Conservation (phyloP, 2,888 invertebrate genomes). For the Oscheius sp. region DNA sequence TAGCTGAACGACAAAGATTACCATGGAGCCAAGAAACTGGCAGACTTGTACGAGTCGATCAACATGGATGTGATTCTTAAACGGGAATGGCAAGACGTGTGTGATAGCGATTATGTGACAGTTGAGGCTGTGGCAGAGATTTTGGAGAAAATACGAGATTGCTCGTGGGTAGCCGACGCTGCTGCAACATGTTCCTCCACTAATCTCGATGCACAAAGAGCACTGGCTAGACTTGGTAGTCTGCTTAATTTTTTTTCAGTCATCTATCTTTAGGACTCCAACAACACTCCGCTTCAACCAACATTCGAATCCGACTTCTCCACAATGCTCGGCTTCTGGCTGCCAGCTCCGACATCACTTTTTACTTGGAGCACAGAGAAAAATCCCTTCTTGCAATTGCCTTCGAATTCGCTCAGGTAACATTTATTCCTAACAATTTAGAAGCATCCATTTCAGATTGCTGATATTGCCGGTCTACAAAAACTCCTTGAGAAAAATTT, state of each 20-base stretch:
- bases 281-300: constrained; percentile 28
- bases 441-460: constrained; percentile 37
- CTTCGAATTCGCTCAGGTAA: constrained; percentile 51
- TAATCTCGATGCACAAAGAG: constrained; percentile 44
- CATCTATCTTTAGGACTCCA: not conserved
- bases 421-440: constrained; percentile 29
- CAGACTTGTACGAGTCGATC: constrained; percentile 43
- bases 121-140: constrained; percentile 50
- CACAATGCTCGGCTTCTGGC: constrained; percentile 47
- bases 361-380: constrained; percentile 48
- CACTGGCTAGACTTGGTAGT: constrained; percentile 42
- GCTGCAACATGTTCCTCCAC: constrained; percentile 42
- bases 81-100: constrained; percentile 58
- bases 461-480: constrained; percentile 40
- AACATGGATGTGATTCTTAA: constrained; percentile 55
- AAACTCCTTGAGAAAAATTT: constrained; percentile 42
- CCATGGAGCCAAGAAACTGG: constrained; percentile 46
- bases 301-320: constrained; percentile 38
- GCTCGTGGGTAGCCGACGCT: constrained; percentile 52
- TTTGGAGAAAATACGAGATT: constrained; percentile 48
- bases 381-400: constrained; percentile 48
- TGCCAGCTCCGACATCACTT: constrained; percentile 45
- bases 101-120: constrained; percentile 41
- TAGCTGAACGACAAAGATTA: constrained; percentile 54
- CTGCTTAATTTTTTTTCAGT: not conserved